Evolutionary conservation across 2,113 vertebrate species (phyloP).

Genomic region (Hiodon tergisus): DNA sequence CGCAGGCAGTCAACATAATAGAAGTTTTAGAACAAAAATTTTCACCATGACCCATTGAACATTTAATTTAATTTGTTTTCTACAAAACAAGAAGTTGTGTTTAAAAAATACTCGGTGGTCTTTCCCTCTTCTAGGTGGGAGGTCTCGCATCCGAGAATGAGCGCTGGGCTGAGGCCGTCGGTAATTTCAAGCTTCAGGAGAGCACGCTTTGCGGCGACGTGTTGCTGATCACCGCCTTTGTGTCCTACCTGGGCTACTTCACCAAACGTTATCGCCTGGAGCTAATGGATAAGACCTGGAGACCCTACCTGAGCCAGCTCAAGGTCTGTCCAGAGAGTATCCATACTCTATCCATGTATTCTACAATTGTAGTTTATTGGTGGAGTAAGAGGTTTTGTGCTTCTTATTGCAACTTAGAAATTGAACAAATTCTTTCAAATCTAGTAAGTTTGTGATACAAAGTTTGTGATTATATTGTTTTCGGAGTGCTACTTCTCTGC

Average conservation of each 20-base stretch:
- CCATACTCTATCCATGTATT: neutral
- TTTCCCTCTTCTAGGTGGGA: constrained; percentile 66
- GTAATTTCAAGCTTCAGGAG: constrained; percentile 73
- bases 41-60: too few relatives aligned
- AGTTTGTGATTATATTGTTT: too few relatives aligned
- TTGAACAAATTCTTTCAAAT: too few relatives aligned
- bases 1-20: constrained; percentile 16
- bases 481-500: too few relatives aligned
- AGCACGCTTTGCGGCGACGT: constrained; percentile 85
- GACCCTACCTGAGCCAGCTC: constrained; percentile 75
- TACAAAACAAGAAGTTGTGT: too few relatives aligned
- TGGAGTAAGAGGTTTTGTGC: neutral
- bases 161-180: constrained; percentile 82
- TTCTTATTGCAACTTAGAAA: too few relatives aligned
- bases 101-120: neutral
- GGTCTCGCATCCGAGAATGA: constrained; percentile 85
- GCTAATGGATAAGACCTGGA: constrained; percentile 82
- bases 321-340: constrained; percentile 53
- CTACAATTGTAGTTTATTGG: neutral
- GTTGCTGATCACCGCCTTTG: constrained; percentile 78
- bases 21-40: neutral
- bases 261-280: constrained; percentile 77
- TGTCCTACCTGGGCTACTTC: constrained; percentile 95
- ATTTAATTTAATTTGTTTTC: too few relatives aligned
- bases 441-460: too few relatives aligned